Percentiles rank a stretch among this genome's conserved stretches.
phyloP scores from a whole-genome alignment of 1,140 invertebrate genomes.

The Schlechtendalia chinensis region DNA sequence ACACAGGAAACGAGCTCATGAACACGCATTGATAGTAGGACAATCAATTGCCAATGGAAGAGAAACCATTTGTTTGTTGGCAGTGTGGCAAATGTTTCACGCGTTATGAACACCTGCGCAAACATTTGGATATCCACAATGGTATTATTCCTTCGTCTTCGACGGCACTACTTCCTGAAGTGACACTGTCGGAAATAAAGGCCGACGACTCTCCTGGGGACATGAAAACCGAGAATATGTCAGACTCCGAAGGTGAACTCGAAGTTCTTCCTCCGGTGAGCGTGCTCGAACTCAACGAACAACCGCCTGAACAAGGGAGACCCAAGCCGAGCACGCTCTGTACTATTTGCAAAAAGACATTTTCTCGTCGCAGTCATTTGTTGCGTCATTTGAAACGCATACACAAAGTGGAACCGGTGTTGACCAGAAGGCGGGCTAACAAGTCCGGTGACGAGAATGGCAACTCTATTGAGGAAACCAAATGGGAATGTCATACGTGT shows the following conservation, averaged over 20 bases:
- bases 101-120: slow-evolving; percentile 53
- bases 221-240: background rate
- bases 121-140: slow-evolving; percentile 53
- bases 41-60: slow-evolving; percentile 44
- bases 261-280: slow-evolving; percentile 34
- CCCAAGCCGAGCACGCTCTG: slow-evolving; percentile 51
- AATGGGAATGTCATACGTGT: slow-evolving; percentile 51
- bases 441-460: slow-evolving; percentile 51
- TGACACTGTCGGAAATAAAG: slow-evolving; percentile 45
- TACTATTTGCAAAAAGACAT: slow-evolving; percentile 52
- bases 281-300: slow-evolving; percentile 45
- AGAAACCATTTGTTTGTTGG: slow-evolving; percentile 54
- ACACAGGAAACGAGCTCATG: slow-evolving; percentile 53
- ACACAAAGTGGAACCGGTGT: slow-evolving; percentile 51
- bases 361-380: slow-evolving; percentile 52
- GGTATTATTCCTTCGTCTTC: slow-evolving; percentile 47
- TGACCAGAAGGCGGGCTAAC: slow-evolving; percentile 26
- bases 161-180: slow-evolving; percentile 45
- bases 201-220: slow-evolving; percentile 16
- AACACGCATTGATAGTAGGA: slow-evolving; percentile 51
- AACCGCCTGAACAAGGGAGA: slow-evolving; percentile 23
- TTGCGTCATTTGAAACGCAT: slow-evolving; percentile 52
- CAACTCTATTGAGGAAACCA: slow-evolving; percentile 47
- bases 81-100: slow-evolving; percentile 55
- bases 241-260: slow-evolving; percentile 23